phyloP scores from a whole-genome alignment of 2,797 vertebrate genomes.

The Ambastaia sidthimunki region DNA sequence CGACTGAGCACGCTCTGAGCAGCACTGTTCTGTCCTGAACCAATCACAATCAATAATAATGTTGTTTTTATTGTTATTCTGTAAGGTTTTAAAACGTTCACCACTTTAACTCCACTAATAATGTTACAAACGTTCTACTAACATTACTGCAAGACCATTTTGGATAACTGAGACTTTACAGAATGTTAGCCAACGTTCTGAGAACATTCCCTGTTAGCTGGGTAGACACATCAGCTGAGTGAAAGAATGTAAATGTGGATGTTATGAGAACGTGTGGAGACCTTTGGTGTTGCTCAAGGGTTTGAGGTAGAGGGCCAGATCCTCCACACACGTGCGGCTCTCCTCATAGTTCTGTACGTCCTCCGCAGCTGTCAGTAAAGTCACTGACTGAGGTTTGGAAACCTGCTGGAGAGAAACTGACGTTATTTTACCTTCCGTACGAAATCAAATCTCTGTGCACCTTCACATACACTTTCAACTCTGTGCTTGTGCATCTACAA shows the following conservation, averaged over 20 bases:
- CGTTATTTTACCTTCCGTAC: neutral
- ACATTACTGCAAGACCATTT: too few species aligned
- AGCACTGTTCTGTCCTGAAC: constrained; percentile 90
- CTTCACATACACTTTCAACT: neutral
- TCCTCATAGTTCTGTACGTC: constrained; percentile 98
- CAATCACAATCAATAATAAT: neutral
- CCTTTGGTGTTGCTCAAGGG: constrained; percentile 98
- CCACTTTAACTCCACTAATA: too few species aligned
- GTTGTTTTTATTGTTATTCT: too few species aligned
- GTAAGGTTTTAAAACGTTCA: too few species aligned
- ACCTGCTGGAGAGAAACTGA: constrained; percentile 75
- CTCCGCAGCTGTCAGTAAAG: constrained; percentile 92
- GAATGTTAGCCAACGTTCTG: too few species aligned
- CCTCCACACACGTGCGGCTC: constrained; percentile 96
- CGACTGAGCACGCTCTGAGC: constrained; percentile 96
- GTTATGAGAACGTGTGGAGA: neutral
- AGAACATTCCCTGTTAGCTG: too few species aligned
- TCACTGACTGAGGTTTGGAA: constrained; percentile 92
- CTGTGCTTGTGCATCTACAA: neutral
- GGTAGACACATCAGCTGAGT: too few species aligned
- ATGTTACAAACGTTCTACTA: too few species aligned
- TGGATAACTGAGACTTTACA: too few species aligned
- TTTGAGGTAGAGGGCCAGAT: constrained; percentile 98
- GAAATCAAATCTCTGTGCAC: neutral
- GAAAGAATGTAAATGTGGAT: neutral